Evolutionary conservation across 37 sponge, comb jelly and placozoan genomes (phyloP).

Genomic region (Petrosia ficiformis): DNA sequence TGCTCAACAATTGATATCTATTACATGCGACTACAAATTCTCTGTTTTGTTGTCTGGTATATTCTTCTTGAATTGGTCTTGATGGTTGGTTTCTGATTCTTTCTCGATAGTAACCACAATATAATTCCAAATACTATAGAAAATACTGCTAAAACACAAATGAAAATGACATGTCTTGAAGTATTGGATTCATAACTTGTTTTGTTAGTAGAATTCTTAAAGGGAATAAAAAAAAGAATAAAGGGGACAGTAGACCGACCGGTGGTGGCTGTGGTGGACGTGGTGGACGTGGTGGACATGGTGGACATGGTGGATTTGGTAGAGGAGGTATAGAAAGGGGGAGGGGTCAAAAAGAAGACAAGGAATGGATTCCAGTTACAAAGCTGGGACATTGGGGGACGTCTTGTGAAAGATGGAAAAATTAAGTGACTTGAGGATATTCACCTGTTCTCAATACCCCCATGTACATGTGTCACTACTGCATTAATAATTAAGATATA

Average conservation of each 20-base stretch:
- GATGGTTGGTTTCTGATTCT: too few relatives aligned
- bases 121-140: too few relatives aligned
- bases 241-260: conserved; percentile 93
- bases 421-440: conserved; percentile 97
- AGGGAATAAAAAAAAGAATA: too few relatives aligned
- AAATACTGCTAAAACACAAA: too few relatives aligned
- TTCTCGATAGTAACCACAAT: too few relatives aligned
- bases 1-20: too few relatives aligned
- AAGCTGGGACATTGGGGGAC: conserved; percentile 98
- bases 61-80: too few relatives aligned
- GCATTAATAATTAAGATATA: neutral
- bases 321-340: conserved; percentile 68
- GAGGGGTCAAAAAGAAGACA: conserved; percentile 34
- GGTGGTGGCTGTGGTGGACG: conserved; percentile 86
- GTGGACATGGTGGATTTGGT: conserved; percentile 78
- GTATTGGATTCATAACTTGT: too few relatives aligned
- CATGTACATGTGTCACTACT: conserved; percentile 39
- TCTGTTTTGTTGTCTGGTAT: too few relatives aligned
- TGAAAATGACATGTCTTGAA: too few relatives aligned
- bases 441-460: conserved; percentile 95
- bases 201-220: too few relatives aligned
- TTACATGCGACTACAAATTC: too few relatives aligned
- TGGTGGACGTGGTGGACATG: conserved; percentile 55
- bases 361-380: conserved; percentile 98
- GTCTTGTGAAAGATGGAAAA: conserved; percentile 96